Evolutionary conservation across 2,113 vertebrate genomes (phyloP).

Genomic region (Procavia capensis): DNA sequence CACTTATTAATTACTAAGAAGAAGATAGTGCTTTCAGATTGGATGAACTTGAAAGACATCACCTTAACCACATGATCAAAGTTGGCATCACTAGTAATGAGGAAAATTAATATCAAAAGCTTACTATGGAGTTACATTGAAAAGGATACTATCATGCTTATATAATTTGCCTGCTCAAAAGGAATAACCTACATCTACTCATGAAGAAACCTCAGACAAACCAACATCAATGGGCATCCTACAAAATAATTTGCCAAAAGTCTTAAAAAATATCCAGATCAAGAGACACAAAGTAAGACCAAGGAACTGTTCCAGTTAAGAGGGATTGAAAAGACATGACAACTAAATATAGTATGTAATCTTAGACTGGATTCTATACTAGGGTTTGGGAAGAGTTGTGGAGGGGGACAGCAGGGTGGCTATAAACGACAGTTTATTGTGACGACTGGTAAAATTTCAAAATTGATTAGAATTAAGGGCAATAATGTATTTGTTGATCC

Average conservation of each 20-base stretch:
- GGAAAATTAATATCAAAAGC: background rate
- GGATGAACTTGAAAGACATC: background rate
- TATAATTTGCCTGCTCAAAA: background rate
- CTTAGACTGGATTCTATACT: background rate
- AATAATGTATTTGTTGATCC: background rate
- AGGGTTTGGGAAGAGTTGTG: fast-evolving
- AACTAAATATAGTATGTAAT: background rate
- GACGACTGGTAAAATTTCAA: background rate
- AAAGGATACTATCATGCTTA: background rate
- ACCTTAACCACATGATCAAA: slow-evolving; percentile 7
- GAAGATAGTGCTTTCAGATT: background rate
- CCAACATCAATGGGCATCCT: background rate
- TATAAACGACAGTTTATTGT: background rate
- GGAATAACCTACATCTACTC: background rate
- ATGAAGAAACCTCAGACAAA: slow-evolving; percentile 12
- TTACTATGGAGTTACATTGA: background rate
- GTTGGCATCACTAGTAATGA: background rate
- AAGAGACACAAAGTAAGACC: background rate
- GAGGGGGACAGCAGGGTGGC: background rate
- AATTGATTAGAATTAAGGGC: background rate
- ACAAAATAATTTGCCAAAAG: background rate
- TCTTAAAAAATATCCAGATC: background rate
- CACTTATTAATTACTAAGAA: background rate
- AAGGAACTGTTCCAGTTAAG: background rate
- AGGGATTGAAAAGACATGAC: background rate